Evolutionary conservation across 2,888 invertebrate genomes (phyloP).

Genomic region (Neuroscelio doddi): DNA sequence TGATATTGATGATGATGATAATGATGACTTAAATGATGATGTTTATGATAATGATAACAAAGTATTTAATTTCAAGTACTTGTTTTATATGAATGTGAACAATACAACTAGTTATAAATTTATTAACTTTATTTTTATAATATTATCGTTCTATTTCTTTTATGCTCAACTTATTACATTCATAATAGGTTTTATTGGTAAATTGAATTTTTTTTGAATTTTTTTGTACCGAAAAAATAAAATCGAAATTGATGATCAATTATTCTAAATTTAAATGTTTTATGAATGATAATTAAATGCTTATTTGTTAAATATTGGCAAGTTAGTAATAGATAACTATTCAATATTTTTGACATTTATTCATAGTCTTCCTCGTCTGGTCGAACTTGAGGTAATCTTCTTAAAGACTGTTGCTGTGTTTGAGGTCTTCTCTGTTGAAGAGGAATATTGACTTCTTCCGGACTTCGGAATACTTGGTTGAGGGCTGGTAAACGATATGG

Average conservation of each 20-base stretch:
- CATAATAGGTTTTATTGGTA: too few species aligned
- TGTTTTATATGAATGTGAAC: too few species aligned
- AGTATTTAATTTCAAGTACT: not conserved
- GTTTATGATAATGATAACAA: constrained; percentile 21
- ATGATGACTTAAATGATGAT: constrained; percentile 16
- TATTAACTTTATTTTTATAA: not conserved
- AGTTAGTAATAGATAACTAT: too few species aligned
- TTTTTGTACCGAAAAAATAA: too few species aligned
- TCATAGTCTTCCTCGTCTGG: constrained; percentile 69
- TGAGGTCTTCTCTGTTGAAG: constrained; percentile 85
- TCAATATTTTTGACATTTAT: constrained; percentile 47
- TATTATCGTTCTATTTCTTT: too few species aligned
- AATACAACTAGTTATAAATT: too few species aligned
- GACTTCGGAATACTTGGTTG: constrained; percentile 86
- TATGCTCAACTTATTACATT: too few species aligned
- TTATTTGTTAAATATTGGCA: constrained; percentile 12
- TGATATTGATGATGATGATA: constrained; percentile 27
- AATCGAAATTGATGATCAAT: too few species aligned
- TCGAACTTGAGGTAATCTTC: constrained; percentile 68
- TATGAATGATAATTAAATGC: too few species aligned
- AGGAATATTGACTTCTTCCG: constrained; percentile 91
- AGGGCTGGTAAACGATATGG: constrained; percentile 72
- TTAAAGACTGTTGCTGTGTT: constrained; percentile 64
- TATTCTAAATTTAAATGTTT: too few species aligned
- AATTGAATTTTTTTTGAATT: too few species aligned